Base-by-base conservation (phyloP, 2,113 vertebrate species). In the Cygnus buccinator region DNA sequence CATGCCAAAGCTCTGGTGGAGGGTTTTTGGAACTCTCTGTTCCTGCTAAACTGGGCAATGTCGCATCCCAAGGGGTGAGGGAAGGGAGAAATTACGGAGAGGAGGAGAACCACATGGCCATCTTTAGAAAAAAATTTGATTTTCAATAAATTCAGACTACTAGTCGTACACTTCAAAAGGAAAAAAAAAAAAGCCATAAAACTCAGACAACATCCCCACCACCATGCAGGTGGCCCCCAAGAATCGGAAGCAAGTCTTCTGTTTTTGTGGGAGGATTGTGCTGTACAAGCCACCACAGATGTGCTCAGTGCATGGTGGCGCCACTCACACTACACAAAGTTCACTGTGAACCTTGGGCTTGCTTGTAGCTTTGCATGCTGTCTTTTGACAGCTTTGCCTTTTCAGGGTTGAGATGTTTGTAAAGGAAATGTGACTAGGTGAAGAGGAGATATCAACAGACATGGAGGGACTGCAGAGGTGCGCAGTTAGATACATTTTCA, bases 21-120 rank as follows among this genome's bases (percentile, higher is more conserved):
- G 92, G 92, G 80, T 79, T 96, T 96, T 91, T 84, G 90, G 95
- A 97, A 97, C 95, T 93, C 48, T 79, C 54, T 94, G 96, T 97
- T 94, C 94, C 87, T 86, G 84, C 78, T 95, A 80, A 91, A 90
- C 90, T 91, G 91, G 90, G 94, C 86, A 95, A 54, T 33, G 48
- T 82, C 3, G 3, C 44, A 93, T 96, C 84, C 86, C 92, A 91
- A 70, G 80, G 94, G 84, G 84, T 93, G 73, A 94, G 90, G 50
- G n/a, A 95, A 93, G 62, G 22, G 68, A 92, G 86, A 94, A 95
- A 91, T 66, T 75, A 77, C 54, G 66, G 57, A 81, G 31, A 22
- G 48, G 58, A 95, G 39, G 79, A 94, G 84, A 95, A 90, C 70
- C 84, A 65, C 76, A 66, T 41, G 62, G 48, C 9, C 3, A 29